Evolutionary conservation across 2,797 vertebrate genomes (phyloP).

Genomic region (Anguilla megastoma): DNA sequence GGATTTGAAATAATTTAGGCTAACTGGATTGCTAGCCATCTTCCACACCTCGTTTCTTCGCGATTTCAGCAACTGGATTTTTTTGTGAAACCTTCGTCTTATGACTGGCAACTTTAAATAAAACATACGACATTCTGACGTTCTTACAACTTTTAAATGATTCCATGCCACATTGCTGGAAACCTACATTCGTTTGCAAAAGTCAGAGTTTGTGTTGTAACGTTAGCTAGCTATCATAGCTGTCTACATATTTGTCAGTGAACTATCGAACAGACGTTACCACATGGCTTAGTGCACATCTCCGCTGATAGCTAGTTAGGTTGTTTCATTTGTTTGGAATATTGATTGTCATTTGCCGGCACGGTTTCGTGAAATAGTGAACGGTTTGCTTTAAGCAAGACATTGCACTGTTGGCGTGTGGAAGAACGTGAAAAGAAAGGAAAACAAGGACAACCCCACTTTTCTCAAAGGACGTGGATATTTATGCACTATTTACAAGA

Average conservation of each 20-base stretch:
- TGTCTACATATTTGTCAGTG: not conserved
- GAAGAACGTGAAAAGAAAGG: not conserved
- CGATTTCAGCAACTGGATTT: conserved; percentile 19
- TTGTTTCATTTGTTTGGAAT: conserved; percentile 25
- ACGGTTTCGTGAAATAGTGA: not conserved
- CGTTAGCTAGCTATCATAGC: not conserved
- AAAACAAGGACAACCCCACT: not conserved
- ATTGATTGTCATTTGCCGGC: conserved; percentile 21
- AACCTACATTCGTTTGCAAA: not conserved
- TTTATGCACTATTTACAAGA: conserved; percentile 80
- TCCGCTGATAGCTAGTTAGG: not conserved
- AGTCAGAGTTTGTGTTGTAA: conserved; percentile 11
- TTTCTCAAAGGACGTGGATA: conserved; percentile 58
- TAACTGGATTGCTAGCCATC: not conserved
- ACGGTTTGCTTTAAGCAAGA: not conserved
- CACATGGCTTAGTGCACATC: conserved; percentile 31
- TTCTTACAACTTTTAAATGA: conserved; percentile 12
- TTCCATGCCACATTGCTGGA: not conserved
- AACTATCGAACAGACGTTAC: not conserved
- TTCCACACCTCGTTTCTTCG: conserved; percentile 24
- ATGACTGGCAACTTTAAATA: not conserved
- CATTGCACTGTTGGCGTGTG: not conserved
- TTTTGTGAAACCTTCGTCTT: not conserved
- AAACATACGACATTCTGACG: not conserved
- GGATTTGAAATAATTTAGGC: not conserved